phyloP scores from a whole-genome alignment of 2,113 vertebrate genomes.

The Chauna torquata region DNA sequence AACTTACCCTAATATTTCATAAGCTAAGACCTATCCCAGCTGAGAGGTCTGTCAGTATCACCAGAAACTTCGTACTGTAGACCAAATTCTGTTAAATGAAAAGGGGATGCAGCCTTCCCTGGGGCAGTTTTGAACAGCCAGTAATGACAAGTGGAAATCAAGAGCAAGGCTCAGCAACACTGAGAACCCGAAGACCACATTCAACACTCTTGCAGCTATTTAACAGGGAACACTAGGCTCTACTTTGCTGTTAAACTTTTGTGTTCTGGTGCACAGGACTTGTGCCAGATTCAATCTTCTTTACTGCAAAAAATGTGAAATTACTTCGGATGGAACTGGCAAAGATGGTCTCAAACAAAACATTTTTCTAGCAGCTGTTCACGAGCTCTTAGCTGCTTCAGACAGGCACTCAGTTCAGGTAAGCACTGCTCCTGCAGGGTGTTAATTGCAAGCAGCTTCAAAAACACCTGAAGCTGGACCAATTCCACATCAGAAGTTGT shows the following conservation, averaged over 20 bases:
- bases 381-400: not conserved
- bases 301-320: not conserved
- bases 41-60: not conserved
- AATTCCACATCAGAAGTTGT: conserved; percentile 11
- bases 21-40: not conserved
- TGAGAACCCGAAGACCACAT: not conserved
- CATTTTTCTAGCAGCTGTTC: not conserved
- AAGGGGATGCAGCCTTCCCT: not conserved
- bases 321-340: not conserved
- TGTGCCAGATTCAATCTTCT: not conserved
- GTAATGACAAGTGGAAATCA: not conserved
- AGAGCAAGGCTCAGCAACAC: not conserved
- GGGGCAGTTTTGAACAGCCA: not conserved
- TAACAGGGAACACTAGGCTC: not conserved
- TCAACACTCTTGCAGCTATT: not conserved
- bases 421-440: not conserved
- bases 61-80: not conserved
- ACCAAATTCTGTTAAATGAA: not conserved
- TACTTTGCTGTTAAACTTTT: not conserved
- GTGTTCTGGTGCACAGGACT: not conserved
- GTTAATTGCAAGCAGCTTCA: not conserved
- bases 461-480: not conserved
- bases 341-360: not conserved
- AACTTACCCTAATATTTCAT: not conserved
- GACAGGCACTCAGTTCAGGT: not conserved